Evolutionary conservation across 2,888 invertebrate species (phyloP).

Genomic region (Heliconius hortense): DNA sequence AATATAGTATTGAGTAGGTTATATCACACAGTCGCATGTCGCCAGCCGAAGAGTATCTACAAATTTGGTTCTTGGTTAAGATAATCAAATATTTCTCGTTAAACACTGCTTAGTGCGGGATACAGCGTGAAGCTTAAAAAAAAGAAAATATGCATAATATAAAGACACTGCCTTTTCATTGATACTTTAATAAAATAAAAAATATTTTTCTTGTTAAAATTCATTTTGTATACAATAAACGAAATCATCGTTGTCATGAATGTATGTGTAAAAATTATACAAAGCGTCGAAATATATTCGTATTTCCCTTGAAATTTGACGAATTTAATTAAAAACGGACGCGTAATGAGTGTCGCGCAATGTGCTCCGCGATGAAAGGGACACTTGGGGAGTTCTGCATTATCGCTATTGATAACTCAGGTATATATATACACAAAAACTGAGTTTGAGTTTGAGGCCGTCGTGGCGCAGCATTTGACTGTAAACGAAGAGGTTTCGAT

Average conservation of each 20-base stretch:
- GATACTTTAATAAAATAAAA: constrained; percentile 1
- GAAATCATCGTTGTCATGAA: constrained; percentile 31
- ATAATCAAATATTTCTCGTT: no score
- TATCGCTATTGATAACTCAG: not conserved
- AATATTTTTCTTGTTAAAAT: not conserved
- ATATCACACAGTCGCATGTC: no score
- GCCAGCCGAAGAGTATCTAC: no score
- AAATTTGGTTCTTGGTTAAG: no score
- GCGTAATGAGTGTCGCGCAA: constrained; percentile 23
- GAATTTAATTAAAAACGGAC: constrained; percentile 41
- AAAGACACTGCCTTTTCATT: not conserved
- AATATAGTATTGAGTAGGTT: no score
- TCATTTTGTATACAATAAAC: constrained; percentile 17
- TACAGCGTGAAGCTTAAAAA: not conserved
- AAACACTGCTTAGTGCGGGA: no score
- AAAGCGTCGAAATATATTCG: constrained; percentile 30
- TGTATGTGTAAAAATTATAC: constrained; percentile 32
- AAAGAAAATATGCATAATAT: not conserved
- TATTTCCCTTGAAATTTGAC: constrained; percentile 40
- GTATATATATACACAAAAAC: not conserved
- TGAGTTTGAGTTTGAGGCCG: no score
- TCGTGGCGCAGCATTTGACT: no score
- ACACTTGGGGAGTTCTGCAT: not conserved
- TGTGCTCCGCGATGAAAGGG: not conserved
- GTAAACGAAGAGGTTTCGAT: no score